Conservation (phyloP, 2,888 invertebrate genomes). For the Falcaria lacertinaria region DNA sequence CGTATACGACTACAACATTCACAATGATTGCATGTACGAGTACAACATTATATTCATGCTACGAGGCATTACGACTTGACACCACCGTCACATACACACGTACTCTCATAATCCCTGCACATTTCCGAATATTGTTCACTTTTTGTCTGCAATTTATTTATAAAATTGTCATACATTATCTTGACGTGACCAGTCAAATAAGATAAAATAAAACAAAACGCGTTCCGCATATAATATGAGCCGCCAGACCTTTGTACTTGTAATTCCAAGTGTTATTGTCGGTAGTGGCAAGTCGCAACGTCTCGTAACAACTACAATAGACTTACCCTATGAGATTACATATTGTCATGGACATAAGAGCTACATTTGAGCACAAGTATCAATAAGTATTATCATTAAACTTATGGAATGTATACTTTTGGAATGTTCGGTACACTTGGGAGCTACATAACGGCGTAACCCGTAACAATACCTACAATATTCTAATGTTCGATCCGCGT, state of each 20-base stretch:
- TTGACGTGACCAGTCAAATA: too few species aligned
- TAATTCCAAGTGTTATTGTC: too few species aligned
- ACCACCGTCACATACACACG: too few species aligned
- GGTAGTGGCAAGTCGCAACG: neutral
- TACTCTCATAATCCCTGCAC: too few species aligned
- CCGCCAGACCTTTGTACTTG: too few species aligned
- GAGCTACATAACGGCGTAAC: neutral
- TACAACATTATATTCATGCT: neutral
- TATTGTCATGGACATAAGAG: conserved; percentile 33
- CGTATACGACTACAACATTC: neutral
- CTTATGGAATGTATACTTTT: conserved; percentile 12
- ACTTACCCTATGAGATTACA: neutral
- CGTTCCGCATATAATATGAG: too few species aligned
- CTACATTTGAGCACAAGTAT: conserved; percentile 38
- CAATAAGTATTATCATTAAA: conserved; percentile 1
- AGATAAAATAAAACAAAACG: too few species aligned
- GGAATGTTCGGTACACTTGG: neutral
- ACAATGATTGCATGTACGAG: neutral
- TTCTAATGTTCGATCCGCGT: too few species aligned
- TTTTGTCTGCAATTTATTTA: too few species aligned
- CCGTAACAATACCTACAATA: neutral
- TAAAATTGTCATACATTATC: too few species aligned
- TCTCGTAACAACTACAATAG: neutral
- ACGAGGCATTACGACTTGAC: neutral
- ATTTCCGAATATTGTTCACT: too few species aligned